phyloP scores from a whole-genome alignment of 2,888 invertebrate species.

The Leistus spinibarbis region DNA sequence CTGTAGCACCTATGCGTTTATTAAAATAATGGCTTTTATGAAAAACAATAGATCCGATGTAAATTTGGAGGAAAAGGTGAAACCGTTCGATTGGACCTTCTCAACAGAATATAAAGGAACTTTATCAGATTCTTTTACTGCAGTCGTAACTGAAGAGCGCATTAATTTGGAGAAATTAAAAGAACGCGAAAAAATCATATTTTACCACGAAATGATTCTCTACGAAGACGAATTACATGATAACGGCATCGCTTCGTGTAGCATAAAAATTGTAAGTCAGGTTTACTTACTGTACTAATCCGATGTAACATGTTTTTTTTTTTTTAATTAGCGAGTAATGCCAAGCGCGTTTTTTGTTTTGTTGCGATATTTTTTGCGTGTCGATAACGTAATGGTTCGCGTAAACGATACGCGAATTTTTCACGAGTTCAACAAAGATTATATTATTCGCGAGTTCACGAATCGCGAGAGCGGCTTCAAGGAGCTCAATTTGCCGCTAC shows the following conservation, averaged over 20 bases:
- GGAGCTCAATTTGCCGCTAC: conserved; percentile 68
- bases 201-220: conserved; percentile 90
- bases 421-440: conserved; percentile 76
- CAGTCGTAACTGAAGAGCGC: conserved; percentile 71
- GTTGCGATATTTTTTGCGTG: conserved; percentile 88
- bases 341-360: conserved; percentile 90
- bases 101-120: conserved; percentile 91
- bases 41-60: conserved; percentile 66
- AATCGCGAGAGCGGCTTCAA: conserved; percentile 75
- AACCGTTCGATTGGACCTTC: conserved; percentile 98
- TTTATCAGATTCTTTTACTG: conserved; percentile 63
- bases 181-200: conserved; percentile 87
- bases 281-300: no score
- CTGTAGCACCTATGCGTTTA: no score
- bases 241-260: conserved; percentile 90
- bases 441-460: conserved; percentile 82
- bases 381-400: conserved; percentile 89
- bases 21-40: not conserved
- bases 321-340: conserved; percentile 86
- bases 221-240: conserved; percentile 99
- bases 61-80: conserved; percentile 74
- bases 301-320: not conserved
- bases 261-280: conserved; percentile 88
- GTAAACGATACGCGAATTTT: conserved; percentile 89
- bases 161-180: conserved; percentile 90